Evolutionary conservation across 1,140 invertebrate genomes (phyloP).

Genomic region (Hycleus cichorii): DNA sequence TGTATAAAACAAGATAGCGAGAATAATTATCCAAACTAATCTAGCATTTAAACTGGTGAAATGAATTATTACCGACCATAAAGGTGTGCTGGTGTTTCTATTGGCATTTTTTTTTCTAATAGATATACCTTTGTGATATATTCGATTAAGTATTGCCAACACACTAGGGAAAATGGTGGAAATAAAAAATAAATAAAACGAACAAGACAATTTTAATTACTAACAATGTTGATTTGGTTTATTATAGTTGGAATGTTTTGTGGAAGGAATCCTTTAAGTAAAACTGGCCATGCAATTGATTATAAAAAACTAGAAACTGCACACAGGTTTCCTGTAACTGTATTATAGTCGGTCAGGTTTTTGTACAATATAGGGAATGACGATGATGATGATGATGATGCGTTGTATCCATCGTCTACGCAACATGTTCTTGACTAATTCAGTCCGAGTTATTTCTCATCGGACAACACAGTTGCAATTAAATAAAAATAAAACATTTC

Average conservation of each 20-base stretch:
- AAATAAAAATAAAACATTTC: not conserved
- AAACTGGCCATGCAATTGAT: no score
- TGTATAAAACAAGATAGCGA: constrained; percentile 4
- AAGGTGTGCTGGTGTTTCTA: no score
- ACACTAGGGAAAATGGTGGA: no score
- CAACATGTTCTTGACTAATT: no score
- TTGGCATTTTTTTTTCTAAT: no score
- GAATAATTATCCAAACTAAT: constrained; percentile 24
- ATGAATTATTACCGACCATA: constrained; percentile 10
- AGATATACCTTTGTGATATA: constrained; percentile 15
- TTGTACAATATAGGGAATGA: constrained; percentile 2
- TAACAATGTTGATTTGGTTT: no score
- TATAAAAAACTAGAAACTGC: constrained; percentile 12
- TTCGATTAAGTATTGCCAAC: constrained; percentile 4
- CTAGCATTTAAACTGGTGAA: constrained; percentile 17
- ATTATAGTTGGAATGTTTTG: no score
- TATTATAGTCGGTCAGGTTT: constrained; percentile 2
- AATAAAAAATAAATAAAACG: no score
- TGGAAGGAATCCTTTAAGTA: no score
- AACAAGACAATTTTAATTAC: no score
- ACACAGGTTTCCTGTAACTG: constrained; percentile 8
- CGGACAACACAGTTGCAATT: not conserved
- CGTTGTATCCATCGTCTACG: no score
- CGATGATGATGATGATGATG: not conserved
- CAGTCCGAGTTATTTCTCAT: not conserved